These are phyloP conservation scores for Xylota sylvarum DNA, from an alignment of 2,888 invertebrate species.

Conservation along the genomic window DNA sequence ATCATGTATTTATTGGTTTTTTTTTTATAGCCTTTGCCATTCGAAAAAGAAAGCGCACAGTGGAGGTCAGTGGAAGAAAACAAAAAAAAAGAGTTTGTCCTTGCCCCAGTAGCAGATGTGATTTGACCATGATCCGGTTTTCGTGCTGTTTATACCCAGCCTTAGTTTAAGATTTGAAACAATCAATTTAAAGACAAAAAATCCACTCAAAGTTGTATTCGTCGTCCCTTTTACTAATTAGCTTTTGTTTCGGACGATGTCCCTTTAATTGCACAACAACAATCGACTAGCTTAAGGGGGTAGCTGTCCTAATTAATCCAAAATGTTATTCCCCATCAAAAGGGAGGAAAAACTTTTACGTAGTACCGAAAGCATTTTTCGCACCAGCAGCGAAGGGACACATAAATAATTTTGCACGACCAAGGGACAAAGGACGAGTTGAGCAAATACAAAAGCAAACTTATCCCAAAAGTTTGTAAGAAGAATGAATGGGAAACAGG, in stretches of 20 bases:
- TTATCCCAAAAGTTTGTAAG: slow-evolving; percentile 59
- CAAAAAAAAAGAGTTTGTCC: slow-evolving; percentile 20
- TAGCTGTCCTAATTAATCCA: slow-evolving; percentile 71
- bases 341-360: slow-evolving; percentile 43
- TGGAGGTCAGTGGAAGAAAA: slow-evolving; percentile 31
- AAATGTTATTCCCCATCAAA: slow-evolving; percentile 63
- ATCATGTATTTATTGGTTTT: slow-evolving; percentile 46
- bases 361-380: slow-evolving; percentile 58
- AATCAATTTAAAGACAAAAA: slow-evolving; percentile 61
- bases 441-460: slow-evolving; percentile 60
- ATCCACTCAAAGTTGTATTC: slow-evolving; percentile 19
- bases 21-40: background rate
- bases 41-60: background rate
- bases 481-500: slow-evolving; percentile 29
- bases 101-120: slow-evolving; percentile 46
- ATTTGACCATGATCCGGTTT: slow-evolving; percentile 44
- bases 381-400: slow-evolving; percentile 38
- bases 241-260: slow-evolving; percentile 71
- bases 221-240: slow-evolving; percentile 65
- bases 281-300: slow-evolving; percentile 48
- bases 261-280: slow-evolving; percentile 69
- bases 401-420: slow-evolving; percentile 14
- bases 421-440: slow-evolving; percentile 42
- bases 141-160: slow-evolving; percentile 18
- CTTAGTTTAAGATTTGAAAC: slow-evolving; percentile 44